phyloP scores from a whole-genome alignment of 2,113 vertebrate genomes.

The Axis porcinus region DNA sequence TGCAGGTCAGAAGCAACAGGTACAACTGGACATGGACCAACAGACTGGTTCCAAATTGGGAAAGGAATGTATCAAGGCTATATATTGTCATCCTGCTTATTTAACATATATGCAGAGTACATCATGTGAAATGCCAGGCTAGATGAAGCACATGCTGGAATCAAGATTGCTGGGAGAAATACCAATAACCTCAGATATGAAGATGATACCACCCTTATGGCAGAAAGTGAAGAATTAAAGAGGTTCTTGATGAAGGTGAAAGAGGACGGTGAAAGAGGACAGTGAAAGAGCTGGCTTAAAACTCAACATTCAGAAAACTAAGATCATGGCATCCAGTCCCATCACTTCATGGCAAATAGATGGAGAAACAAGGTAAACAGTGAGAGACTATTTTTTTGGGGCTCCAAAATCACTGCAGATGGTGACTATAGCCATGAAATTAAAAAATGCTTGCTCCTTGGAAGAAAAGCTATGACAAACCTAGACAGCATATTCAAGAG shows the following conservation, averaged over 20 bases:
- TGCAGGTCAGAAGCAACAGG: background rate
- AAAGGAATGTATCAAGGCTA: background rate
- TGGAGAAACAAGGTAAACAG: background rate
- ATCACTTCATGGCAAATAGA: background rate
- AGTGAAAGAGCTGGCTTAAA: background rate
- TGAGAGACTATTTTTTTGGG: background rate
- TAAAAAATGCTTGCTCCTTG: background rate
- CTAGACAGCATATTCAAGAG: background rate
- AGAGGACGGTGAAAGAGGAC: background rate
- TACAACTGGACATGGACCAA: background rate
- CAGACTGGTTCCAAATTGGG: background rate
- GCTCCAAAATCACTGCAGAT: background rate
- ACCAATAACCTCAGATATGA: background rate
- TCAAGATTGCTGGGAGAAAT: background rate
- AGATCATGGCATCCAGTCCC: background rate
- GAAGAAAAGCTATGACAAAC: background rate
- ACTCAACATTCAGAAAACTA: background rate
- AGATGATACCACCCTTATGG: background rate
- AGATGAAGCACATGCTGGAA: background rate
- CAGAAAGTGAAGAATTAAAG: background rate
- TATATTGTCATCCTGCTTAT: background rate
- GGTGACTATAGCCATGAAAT: background rate
- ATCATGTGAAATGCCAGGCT: background rate
- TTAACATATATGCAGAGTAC: background rate
- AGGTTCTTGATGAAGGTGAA: background rate